Base-by-base conservation (phyloP, 2,113 vertebrate species). In the Menura novaehollandiae region DNA sequence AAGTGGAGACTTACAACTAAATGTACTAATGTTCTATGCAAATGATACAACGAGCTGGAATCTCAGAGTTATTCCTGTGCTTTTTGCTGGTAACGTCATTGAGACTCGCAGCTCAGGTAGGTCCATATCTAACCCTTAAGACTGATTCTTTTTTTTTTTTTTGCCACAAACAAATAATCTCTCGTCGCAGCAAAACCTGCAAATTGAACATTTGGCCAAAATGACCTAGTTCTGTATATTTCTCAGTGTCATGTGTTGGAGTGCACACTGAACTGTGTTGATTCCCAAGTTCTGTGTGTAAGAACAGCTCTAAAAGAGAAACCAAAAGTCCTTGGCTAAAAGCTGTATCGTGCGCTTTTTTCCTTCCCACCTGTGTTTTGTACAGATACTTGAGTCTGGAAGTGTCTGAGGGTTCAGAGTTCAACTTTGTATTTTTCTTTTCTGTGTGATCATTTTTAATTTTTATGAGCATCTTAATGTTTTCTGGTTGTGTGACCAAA, bases 21-120 rank as follows among this genome's bases (percentile, higher is more conserved):
- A 17, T 6, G 47, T 47, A 9, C 62, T 47, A 9, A 53, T 1
- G 1, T 66, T 39, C 39, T 63, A 24, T 1, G 0, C 21, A 47
- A 58, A 46, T 0, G 0, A 10, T 22, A 35, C 1, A 7, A 11
- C 0, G 5, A 66, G 15, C 4, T 39, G 7, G 47, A 71, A 49
- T 39, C 22, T 85, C 60, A 21, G 5, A 14, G 46, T 46, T 69
- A 33, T 17, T 88, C 20, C 75, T 35, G 30, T 3, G 13, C 35
- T 59, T 80, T 76, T 80, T 68, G 32, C 21, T 3, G n/a, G 32
- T 14, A 7, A 44, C 24, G 27, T 37, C 39, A 26, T 26, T 26
- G 30, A 69, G 39, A 55, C 32, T 26, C 37, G 35, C 41, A 47
- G 13, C n/a, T 60, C 13, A 13, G 39, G 32, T 30, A 15, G 27